phyloP scores from a whole-genome alignment of 2,888 invertebrate genomes.

The Tromatobia lineatoria region DNA sequence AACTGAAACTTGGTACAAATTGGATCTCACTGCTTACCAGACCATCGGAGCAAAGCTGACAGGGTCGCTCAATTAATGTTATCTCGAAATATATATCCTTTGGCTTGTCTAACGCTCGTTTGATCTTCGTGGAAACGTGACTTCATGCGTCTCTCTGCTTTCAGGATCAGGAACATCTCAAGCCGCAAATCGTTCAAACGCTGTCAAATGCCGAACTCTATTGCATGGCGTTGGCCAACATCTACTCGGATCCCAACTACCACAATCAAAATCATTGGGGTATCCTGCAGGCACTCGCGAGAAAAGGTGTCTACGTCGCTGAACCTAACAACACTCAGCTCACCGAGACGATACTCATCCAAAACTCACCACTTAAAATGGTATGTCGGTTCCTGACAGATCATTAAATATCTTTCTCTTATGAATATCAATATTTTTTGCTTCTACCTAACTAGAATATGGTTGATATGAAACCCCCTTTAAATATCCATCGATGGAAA shows the following conservation, averaged over 20 bases:
- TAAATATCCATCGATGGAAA: too few relatives aligned
- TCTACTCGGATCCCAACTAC: constrained; percentile 98
- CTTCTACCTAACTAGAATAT: too few relatives aligned
- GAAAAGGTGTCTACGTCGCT: constrained; percentile 95
- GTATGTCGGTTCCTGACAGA: constrained; percentile 85
- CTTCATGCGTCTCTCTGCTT: constrained; percentile 70
- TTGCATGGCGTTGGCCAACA: constrained; percentile 96
- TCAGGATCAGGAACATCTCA: constrained; percentile 96
- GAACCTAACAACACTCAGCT: constrained; percentile 95
- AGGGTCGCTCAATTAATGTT: constrained; percentile 40
- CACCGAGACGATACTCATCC: constrained; percentile 98
- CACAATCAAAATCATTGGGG: constrained; percentile 98
- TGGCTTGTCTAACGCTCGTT: constrained; percentile 21
- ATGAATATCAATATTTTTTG: neutral
- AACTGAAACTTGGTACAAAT: constrained; percentile 41
- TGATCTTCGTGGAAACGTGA: constrained; percentile 10
- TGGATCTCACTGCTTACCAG: constrained; percentile 37
- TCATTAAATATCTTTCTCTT: neutral
- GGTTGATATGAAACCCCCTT: too few relatives aligned
- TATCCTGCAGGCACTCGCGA: constrained; percentile 96
- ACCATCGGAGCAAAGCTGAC: neutral
- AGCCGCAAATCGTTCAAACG: constrained; percentile 96
- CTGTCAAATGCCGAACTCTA: constrained; percentile 98
- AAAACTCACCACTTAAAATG: constrained; percentile 97
- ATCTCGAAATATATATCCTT: constrained; percentile 8